Conservation (phyloP, 1,140 invertebrate species). For the Zaprionus taronus region DNA sequence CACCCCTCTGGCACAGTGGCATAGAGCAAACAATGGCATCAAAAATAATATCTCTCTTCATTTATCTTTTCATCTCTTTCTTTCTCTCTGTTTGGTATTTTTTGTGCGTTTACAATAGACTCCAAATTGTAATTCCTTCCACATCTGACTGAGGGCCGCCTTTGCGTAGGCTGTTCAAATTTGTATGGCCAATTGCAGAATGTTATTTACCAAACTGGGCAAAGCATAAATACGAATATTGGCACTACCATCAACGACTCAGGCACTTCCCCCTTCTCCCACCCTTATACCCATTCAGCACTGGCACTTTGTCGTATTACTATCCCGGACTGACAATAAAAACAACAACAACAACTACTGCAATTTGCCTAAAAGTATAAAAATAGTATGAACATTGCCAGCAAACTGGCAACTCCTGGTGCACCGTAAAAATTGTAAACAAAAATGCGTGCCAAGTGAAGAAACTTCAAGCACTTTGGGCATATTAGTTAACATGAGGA, state of each 20-base stretch:
- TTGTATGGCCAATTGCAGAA: constrained; percentile 52
- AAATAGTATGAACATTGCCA: constrained; percentile 51
- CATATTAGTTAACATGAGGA: not conserved
- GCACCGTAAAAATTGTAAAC: constrained; percentile 66
- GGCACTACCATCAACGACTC: constrained; percentile 12
- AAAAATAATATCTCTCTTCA: constrained; percentile 20
- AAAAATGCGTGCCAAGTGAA: constrained; percentile 68
- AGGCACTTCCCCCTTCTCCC: not conserved
- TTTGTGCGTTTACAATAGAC: constrained; percentile 33
- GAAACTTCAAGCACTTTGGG: constrained; percentile 2
- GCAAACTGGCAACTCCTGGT: constrained; percentile 50
- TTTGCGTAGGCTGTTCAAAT: constrained; percentile 11
- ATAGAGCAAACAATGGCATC: constrained; percentile 21
- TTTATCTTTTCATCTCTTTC: not conserved
- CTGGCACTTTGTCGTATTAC: constrained; percentile 68
- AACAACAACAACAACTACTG: constrained; percentile 21
- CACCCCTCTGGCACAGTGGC: constrained; percentile 12
- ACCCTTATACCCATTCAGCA: not conserved
- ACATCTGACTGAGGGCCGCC: constrained; percentile 20
- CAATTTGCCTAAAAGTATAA: constrained; percentile 78
- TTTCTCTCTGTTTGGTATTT: not conserved
- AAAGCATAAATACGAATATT: constrained; percentile 46
- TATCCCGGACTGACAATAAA: not conserved
- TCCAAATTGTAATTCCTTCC: constrained; percentile 24
- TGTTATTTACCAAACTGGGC: constrained; percentile 66